Evolutionary conservation across 2,797 vertebrate species (phyloP), one percentile per base, ranked within the genome.

Genomic region (Ammospiza maritima): DNA sequence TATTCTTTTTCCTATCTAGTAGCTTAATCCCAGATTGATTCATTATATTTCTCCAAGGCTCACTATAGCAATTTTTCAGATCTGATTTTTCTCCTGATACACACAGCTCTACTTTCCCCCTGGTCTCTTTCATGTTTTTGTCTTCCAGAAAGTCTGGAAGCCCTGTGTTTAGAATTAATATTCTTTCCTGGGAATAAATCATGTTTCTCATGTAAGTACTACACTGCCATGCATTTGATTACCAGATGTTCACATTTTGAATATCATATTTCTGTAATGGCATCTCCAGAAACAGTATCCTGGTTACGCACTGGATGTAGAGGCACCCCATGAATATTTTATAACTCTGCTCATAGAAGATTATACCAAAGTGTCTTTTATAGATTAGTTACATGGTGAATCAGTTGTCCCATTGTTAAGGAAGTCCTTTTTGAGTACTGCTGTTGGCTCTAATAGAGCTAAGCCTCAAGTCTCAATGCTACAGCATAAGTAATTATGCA

Each of bases 11-110:
- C 40, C 73, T 94, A 36, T 78, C 70, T 91, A 78, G 84, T 61
- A 94, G 48, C 51, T 89, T 96, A 97, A 95, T 97, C 94, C 95
- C 95, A 95, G 88, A 95, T 82, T 91, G 95, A 94, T 93, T 97
- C 82, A 83, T 97, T 97, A 83, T 87, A 88, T 93, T 93, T 96
- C 95, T 96, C 87, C 0, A 0, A 95, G 92, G 94, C 64, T 96
- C 76, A 70, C 94, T 94, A 15, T 60, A 88, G 80, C 85, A 90
- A 71, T 96, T 94, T 93, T 95, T 93, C 60, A 66, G 50, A 76
- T 72, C 58, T 77, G 87, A 94, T 94, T 95, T 96, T 95, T 85
- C 90, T 95, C 94, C 73, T 85, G 93, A 74, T 95, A 83, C 40
- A 57, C 44, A 60, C 56, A 89, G 56, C 51, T 88, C 85, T 94